Evolutionary conservation across 1,140 invertebrate genomes (phyloP).

Genomic region (Drosophila arizonae): DNA sequence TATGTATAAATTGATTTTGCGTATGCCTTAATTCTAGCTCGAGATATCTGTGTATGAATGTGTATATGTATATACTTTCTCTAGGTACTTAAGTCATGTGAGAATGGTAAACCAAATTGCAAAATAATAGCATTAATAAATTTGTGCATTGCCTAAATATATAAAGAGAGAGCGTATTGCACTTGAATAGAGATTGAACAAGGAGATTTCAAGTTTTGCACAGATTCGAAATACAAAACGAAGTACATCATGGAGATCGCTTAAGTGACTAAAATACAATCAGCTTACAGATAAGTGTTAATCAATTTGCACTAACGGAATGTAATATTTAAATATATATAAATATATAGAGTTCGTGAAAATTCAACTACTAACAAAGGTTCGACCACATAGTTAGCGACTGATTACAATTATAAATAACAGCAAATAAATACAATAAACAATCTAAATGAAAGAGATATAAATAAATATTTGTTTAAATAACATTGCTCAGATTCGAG

Average conservation of each 20-base stretch:
- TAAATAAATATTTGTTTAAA: slow-evolving; percentile 34
- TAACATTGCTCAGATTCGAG: slow-evolving; percentile 69
- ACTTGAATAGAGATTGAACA: slow-evolving; percentile 24
- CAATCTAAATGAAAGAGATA: slow-evolving; percentile 1
- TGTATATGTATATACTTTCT: slow-evolving; percentile 64
- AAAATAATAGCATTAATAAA: slow-evolving; percentile 38
- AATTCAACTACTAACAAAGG: slow-evolving; percentile 54
- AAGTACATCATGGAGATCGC: slow-evolving; percentile 73
- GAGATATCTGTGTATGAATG: slow-evolving; percentile 35
- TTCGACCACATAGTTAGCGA: slow-evolving; percentile 20
- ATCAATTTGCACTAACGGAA: slow-evolving; percentile 69
- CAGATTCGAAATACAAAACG: slow-evolving; percentile 45
- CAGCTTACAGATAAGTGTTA: slow-evolving; percentile 53
- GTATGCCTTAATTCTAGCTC: slow-evolving; percentile 27
- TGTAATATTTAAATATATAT: slow-evolving; percentile 46
- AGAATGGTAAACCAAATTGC: slow-evolving; percentile 40
- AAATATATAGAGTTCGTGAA: slow-evolving; percentile 31
- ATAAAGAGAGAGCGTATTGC: slow-evolving; percentile 36
- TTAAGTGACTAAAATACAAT: slow-evolving; percentile 54
- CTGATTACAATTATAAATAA: slow-evolving; percentile 32
- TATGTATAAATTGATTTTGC: slow-evolving; percentile 35
- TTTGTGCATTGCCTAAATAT: slow-evolving; percentile 43
- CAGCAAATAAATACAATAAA: slow-evolving; percentile 57
- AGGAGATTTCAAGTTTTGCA: slow-evolving; percentile 33
- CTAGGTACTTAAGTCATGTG: slow-evolving; percentile 73